Evolutionary conservation across 2,888 invertebrate species (phyloP), one percentile per base, ranked within the genome.

Genomic region (Ommatoiulus sabulosus): DNA sequence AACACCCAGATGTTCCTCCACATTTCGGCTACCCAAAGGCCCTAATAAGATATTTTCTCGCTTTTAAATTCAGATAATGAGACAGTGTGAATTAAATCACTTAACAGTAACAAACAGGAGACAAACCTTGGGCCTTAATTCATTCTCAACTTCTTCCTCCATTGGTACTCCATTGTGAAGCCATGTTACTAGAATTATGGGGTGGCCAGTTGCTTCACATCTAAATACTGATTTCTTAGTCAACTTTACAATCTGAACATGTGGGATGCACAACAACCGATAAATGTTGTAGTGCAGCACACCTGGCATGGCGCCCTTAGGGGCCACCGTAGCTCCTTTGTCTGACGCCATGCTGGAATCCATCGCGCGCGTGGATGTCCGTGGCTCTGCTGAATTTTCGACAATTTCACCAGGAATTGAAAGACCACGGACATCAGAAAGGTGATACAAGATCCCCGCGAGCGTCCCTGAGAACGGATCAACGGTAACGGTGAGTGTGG

Each of bases 151-250:
- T 15, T 6, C 20, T 7, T 86, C 46, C 8, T 48, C 20, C 89
- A 96, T 93, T 90, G 94, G 94, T 91, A 94, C 94, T 63, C 95
- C 96, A 92, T 97, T 95, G 92, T 96, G 96, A 91, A 96, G 94
- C 97, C 97, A 97, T 91, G 94, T 94, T 89, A 97, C 94, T 91
- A 95, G 94, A 90, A 95, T 95, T 90, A 96, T 94, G n/a, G 98
- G 98, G 93, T 96, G 96, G 8, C 98, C 98, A 89, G 95, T 95
- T 88, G 96, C 95, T 92, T 96, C 96, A 93, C 98, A 98, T 92
- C 97, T 96, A 92, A 98, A 96, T 91, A 94, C 95, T 87, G 97
- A 96, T 92, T 96, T 95, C 91, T 96, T 63, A 35, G 43, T 12
- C 8, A 44, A 43, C 24, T 86, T 87, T 35, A 63, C 86, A 24